Base-by-base conservation (phyloP, 1,140 invertebrate species). In the Drosophila malerkotliana region DNA sequence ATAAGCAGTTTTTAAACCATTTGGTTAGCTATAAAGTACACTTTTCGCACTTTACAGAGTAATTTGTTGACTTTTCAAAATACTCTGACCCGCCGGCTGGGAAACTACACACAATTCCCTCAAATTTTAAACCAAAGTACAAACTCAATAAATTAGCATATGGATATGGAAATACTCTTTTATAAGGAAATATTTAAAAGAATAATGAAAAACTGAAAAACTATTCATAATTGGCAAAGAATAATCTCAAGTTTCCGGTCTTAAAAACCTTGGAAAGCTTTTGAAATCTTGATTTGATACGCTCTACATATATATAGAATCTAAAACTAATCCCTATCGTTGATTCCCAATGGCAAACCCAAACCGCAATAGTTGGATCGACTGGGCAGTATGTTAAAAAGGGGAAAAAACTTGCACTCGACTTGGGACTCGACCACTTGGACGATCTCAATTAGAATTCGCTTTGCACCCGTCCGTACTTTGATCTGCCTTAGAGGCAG, bases 391-490 rank as follows among this genome's bases (percentile, higher is more conserved):
- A 28, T 28, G 26, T 28, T 28, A 28, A 28, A 28, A 54, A 34
- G 26, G 26, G 44, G 44, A 30, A 56, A 72, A 53, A 44, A 62
- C 72, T 71, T 67, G 75, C 69, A 68, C 55, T 72, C 55, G 68
- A 84, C 71, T 73, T 74, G 71, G 60, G 60, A 74, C 66, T 55
- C 57, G 44, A 53, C 39, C 18, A 37, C 48, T 26, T 53, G n/a
- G 32, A 53, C 66, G 47, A 51, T 72, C 57, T 48, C 49, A 61
- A 73, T 73, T 72, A 41, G 26, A 72, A 73, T 79, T 82, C 26
- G 60, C 37, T 79, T 53, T 48, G 57, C 45, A 72, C 64, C 64
- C 57, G 24, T 41, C 18, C 51, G 81, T 73, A 85, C 81, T 80
- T 84, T 84, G 81, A 63, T 72, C 79, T 45, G 15, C 18, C 24